A percentile compares a stretch with the other conserved stretches of the same genome.
These are phyloP conservation scores for Ochlodes sylvanus DNA, from an alignment of 2,888 invertebrate genomes.

Conservation along the genomic window DNA sequence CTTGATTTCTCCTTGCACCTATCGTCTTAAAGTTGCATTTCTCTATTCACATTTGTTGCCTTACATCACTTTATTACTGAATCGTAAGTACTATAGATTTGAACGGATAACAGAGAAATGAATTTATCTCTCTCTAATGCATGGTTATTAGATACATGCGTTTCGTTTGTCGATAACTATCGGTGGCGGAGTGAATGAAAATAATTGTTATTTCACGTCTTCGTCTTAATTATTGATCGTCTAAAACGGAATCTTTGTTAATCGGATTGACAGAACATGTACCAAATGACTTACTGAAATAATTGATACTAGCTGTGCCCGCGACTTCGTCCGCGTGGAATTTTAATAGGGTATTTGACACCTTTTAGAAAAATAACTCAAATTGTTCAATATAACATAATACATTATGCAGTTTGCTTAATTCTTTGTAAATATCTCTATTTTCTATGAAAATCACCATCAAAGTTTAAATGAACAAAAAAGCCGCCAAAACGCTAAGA, in stretches of 20 bases:
- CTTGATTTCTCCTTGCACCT: slow-evolving; percentile 52
- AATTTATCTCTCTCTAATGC: slow-evolving; percentile 55
- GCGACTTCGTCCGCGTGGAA: no score
- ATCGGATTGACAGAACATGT: slow-evolving; percentile 9
- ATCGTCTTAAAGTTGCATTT: slow-evolving; percentile 31
- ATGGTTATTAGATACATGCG: slow-evolving; percentile 44
- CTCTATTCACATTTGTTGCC: not conserved
- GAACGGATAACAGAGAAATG: slow-evolving; percentile 53
- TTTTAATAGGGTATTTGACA: no score
- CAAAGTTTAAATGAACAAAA: no score
- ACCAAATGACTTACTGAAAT: no score
- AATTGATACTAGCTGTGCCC: no score
- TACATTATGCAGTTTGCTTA: no score
- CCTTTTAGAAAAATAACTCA: no score
- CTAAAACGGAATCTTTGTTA: slow-evolving; percentile 44
- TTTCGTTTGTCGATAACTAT: slow-evolving; percentile 48
- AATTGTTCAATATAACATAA: no score
- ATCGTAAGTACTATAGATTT: slow-evolving; percentile 49
- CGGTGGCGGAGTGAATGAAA: slow-evolving; percentile 44
- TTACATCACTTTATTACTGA: slow-evolving; percentile 38
- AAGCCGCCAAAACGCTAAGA: no score
- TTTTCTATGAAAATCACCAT: no score
- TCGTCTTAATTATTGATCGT: slow-evolving; percentile 52
- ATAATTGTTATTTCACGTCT: slow-evolving; percentile 51
- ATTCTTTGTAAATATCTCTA: no score